A percentile compares a stretch with the other conserved stretches of the same genome.
Conservation (phyloP, 2,888 invertebrate species). For the Lamellibrachia columna region DNA sequence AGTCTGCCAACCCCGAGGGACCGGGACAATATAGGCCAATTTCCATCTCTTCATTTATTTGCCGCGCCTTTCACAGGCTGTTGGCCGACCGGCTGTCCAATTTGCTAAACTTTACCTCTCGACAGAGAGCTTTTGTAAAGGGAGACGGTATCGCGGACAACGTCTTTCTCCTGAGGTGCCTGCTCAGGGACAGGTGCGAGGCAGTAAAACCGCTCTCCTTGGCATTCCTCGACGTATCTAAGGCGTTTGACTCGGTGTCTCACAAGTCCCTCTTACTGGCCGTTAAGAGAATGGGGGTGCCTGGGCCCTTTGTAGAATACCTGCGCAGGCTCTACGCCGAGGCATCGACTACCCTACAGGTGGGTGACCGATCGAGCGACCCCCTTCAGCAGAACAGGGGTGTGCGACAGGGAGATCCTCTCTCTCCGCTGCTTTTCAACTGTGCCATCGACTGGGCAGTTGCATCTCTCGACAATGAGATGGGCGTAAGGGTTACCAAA, state of each 20-base stretch:
- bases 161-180: neutral
- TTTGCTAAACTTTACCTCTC: neutral
- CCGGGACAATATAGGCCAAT: neutral
- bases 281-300: neutral
- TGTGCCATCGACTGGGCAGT: neutral
- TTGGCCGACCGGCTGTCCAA: neutral
- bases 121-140: neutral
- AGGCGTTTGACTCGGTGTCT: neutral
- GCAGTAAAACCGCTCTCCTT: neutral
- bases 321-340: neutral
- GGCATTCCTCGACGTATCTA: slow-evolving; percentile 6
- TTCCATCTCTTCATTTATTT: neutral
- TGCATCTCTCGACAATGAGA: neutral
- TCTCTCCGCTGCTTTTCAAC: slow-evolving; percentile 24
- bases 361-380: neutral
- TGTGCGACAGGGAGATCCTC: slow-evolving; percentile 29
- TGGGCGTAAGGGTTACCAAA: neutral
- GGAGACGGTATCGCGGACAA: too few relatives aligned
- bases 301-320: neutral
- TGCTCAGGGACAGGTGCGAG: neutral
- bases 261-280: neutral
- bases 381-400: slow-evolving; percentile 7
- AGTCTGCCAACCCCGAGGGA: neutral
- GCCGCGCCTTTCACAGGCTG: neutral
- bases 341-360: neutral